phyloP scores from a whole-genome alignment of 1,140 invertebrate species.

The Palaemon carinicauda region DNA sequence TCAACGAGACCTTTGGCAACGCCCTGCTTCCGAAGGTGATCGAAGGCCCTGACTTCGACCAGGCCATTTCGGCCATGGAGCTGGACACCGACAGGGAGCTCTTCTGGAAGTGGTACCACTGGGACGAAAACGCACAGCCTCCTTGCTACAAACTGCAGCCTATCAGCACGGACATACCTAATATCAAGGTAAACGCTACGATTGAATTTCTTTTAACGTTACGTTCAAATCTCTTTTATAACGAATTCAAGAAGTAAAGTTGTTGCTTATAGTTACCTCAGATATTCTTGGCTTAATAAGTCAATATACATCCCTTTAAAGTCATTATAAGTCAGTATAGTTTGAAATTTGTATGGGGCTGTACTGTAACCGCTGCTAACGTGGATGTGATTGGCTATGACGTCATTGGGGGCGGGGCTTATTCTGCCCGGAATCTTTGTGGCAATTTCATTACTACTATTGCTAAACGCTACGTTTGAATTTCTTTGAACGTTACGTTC shows the following conservation, averaged over 20 bases:
- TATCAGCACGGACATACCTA: constrained; percentile 69
- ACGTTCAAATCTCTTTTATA: not conserved
- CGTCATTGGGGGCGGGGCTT: too few species aligned
- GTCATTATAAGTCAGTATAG: too few species aligned
- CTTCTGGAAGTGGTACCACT: constrained; percentile 76
- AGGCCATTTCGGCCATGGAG: constrained; percentile 72
- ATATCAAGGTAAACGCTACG: constrained; percentile 34
- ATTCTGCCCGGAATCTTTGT: too few species aligned
- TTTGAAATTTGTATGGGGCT: too few species aligned
- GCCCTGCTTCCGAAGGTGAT: constrained; percentile 79
- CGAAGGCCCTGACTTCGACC: constrained; percentile 79
- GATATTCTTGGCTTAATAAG: too few species aligned
- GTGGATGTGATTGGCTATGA: too few species aligned
- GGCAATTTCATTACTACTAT: too few species aligned
- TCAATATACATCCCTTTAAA: too few species aligned
- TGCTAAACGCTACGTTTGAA: not conserved
- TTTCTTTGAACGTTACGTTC: too few species aligned
- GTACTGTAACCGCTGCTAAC: too few species aligned
- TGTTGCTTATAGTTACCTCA: too few species aligned
- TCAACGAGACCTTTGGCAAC: constrained; percentile 78
- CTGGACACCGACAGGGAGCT: constrained; percentile 70
- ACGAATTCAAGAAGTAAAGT: not conserved
- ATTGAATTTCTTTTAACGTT: too few species aligned
- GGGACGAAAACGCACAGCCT: constrained; percentile 74
- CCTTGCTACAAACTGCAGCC: constrained; percentile 78